These are phyloP conservation scores for Tenthredo amoena DNA, from an alignment of 2,888 invertebrate genomes.

Conservation along the genomic window DNA sequence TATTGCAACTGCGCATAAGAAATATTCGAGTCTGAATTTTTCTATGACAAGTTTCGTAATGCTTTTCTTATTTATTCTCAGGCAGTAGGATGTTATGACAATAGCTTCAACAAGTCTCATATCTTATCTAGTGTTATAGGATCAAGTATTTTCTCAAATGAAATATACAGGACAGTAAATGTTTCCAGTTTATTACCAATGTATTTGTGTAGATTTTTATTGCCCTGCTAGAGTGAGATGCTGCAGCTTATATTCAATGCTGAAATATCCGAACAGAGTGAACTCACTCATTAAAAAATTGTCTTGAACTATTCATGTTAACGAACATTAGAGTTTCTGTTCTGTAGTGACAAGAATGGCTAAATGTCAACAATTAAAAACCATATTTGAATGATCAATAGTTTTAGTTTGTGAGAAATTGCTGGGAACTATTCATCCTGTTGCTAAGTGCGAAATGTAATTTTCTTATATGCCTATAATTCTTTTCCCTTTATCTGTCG, in stretches of 20 bases:
- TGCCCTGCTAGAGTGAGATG: background rate
- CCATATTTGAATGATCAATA: background rate
- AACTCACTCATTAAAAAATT: background rate
- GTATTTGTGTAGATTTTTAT: background rate
- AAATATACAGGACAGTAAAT: background rate
- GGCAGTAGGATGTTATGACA: background rate
- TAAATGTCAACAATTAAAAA: constrained; percentile 36
- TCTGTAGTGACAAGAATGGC: background rate
- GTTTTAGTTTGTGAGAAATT: background rate
- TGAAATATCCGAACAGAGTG: background rate
- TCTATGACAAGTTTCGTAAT: background rate
- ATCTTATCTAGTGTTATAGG: background rate
- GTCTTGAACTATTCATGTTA: background rate
- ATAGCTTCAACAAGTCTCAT: background rate
- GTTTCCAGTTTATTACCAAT: background rate
- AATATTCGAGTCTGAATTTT: background rate
- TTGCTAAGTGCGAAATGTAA: constrained; percentile 40
- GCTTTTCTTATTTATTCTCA: background rate
- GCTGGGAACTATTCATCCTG: background rate
- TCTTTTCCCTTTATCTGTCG: background rate
- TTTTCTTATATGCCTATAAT: background rate
- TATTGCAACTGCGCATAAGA: background rate
- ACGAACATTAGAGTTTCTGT: background rate
- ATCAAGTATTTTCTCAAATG: background rate
- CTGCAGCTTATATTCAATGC: background rate